Conservation (phyloP, 1,140 invertebrate genomes). For the Microplitis demolitor region DNA sequence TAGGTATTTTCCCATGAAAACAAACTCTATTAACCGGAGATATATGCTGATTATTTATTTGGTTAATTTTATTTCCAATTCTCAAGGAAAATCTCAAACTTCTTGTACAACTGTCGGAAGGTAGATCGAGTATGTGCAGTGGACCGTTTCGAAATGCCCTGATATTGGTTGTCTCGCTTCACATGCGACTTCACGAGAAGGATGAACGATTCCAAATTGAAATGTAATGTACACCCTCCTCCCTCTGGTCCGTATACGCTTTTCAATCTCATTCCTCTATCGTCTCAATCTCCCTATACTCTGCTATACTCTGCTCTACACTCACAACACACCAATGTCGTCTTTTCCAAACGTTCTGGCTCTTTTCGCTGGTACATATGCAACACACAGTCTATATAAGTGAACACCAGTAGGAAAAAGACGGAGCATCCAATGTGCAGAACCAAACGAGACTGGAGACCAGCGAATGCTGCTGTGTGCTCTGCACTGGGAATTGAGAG, state of each 20-base stretch:
- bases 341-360: background rate
- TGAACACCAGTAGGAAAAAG: background rate
- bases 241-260: slow-evolving; percentile 17
- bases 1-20: too few relatives aligned
- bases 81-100: background rate
- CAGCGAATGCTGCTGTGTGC: too few relatives aligned
- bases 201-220: slow-evolving; percentile 51
- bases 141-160: background rate
- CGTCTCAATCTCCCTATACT: slow-evolving; percentile 7
- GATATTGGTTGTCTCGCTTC: background rate
- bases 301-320: slow-evolving; percentile 1
- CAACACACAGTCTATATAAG: background rate
- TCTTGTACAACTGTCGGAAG: background rate
- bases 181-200: slow-evolving; percentile 27
- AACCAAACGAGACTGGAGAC: too few relatives aligned
- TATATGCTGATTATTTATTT: too few relatives aligned
- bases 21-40: too few relatives aligned
- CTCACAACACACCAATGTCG: slow-evolving; percentile 1
- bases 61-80: too few relatives aligned
- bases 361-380: background rate
- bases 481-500: background rate
- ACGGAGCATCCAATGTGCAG: background rate
- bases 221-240: slow-evolving; percentile 49
- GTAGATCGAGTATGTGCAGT: background rate
- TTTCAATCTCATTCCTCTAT: slow-evolving; percentile 28